A percentile compares a stretch with the other conserved stretches of the same genome.
Evolutionary conservation across 2,113 vertebrate species (phyloP).

Genomic region (Eretmochelys imbricata): DNA sequence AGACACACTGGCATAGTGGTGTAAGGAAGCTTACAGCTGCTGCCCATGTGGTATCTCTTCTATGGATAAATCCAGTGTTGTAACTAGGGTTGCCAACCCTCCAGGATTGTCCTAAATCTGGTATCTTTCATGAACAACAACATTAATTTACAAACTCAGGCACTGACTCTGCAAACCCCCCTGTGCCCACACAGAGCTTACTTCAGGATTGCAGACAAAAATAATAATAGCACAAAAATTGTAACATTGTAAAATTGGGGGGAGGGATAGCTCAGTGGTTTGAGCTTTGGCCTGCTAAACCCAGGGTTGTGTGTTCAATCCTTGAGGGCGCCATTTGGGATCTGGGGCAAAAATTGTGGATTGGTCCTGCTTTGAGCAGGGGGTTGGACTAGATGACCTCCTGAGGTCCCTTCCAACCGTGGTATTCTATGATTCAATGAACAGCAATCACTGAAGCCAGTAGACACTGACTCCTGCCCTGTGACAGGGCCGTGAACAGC

Average conservation of each 20-base stretch:
- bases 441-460: not conserved
- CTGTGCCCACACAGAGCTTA: not conserved
- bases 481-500: not conserved
- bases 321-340: too few relatives aligned
- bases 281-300: too few relatives aligned
- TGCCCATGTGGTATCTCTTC: not conserved
- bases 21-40: not conserved
- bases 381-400: too few relatives aligned
- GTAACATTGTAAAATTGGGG: too few relatives aligned
- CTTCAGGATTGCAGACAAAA: not conserved
- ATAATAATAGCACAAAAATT: not conserved
- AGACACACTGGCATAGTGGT: not conserved
- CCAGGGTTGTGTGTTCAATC: too few relatives aligned
- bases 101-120: not conserved
- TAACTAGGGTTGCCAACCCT: not conserved
- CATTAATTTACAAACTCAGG: not conserved
- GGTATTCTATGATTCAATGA: too few relatives aligned
- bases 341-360: too few relatives aligned
- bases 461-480: not conserved
- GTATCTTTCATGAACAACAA: not conserved
- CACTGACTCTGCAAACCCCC: not conserved
- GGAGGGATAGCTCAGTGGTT: too few relatives aligned
- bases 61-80: not conserved
- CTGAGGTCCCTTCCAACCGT: too few relatives aligned
- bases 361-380: too few relatives aligned